A percentile compares a stretch with the other conserved stretches of the same genome.
phyloP scores from a whole-genome alignment of 2,888 invertebrate genomes.

The Germaria angustata region DNA sequence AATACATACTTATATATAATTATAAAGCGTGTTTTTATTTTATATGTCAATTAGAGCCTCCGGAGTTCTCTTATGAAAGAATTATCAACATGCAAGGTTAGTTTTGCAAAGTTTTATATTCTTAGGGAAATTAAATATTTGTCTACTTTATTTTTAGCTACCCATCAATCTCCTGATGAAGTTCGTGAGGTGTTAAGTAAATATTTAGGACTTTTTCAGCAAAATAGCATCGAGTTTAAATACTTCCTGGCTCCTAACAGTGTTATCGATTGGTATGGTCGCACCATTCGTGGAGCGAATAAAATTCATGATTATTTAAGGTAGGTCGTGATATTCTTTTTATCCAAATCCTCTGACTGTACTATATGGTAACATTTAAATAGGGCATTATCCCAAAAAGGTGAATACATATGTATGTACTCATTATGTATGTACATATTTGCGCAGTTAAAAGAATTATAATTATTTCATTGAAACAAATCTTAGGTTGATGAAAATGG shows the following conservation, averaged over 20 bases:
- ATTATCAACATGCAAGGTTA: conserved; percentile 60
- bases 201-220: conserved; percentile 70
- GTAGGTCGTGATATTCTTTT: conserved; percentile 67
- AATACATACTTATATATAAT: neutral
- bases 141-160: conserved; percentile 7
- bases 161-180: conserved; percentile 22
- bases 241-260: conserved; percentile 72
- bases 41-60: neutral
- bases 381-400: no score
- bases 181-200: conserved; percentile 67
- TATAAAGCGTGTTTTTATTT: neutral
- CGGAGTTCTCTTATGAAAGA: conserved; percentile 11
- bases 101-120: conserved; percentile 6
- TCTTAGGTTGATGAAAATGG: no score
- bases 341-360: no score
- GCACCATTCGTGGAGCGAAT: conserved; percentile 71
- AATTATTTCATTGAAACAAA: no score
- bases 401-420: no score
- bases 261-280: conserved; percentile 75
- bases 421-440: no score
- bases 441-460: no score
- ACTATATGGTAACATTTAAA: no score
- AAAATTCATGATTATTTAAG: conserved; percentile 73
- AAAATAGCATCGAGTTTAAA: conserved; percentile 69
- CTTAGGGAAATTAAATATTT: neutral